These are phyloP conservation scores for Acronicta alni DNA, from an alignment of 2,888 invertebrate species.

Conservation along the genomic window DNA sequence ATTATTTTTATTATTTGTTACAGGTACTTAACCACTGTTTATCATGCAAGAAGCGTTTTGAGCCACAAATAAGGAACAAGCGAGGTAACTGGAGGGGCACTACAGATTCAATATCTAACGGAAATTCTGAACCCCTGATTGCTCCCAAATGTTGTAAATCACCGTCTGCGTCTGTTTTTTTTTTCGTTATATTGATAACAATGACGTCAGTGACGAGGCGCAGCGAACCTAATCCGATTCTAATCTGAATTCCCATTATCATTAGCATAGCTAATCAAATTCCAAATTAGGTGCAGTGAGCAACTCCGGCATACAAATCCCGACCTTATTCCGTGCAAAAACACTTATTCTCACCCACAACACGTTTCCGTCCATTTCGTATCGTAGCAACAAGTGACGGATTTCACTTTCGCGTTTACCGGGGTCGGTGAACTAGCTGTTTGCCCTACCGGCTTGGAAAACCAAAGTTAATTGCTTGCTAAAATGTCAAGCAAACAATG, in stretches of 20 bases:
- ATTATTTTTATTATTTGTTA: slow-evolving; percentile 63
- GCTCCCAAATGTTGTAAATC: too few relatives aligned
- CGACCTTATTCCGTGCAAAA: slow-evolving; percentile 57
- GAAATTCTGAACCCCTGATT: too few relatives aligned
- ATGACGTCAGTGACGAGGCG: slow-evolving; percentile 24
- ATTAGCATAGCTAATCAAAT: slow-evolving; percentile 59
- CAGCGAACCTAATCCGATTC: slow-evolving; percentile 31
- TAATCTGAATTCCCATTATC: slow-evolving; percentile 45
- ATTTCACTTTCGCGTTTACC: slow-evolving; percentile 79
- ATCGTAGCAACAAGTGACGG: slow-evolving; percentile 79
- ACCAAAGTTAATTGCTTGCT: slow-evolving; percentile 58
- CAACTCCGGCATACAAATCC: slow-evolving; percentile 59
- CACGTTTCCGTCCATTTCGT: slow-evolving; percentile 70
- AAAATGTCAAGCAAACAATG: slow-evolving; percentile 46
- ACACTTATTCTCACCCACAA: slow-evolving; percentile 62
- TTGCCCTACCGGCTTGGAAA: slow-evolving; percentile 64
- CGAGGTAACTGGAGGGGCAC: slow-evolving; percentile 6
- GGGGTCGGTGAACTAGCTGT: slow-evolving; percentile 70
- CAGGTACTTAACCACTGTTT: slow-evolving; percentile 59
- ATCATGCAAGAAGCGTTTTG: background rate
- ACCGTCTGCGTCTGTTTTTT: too few relatives aligned
- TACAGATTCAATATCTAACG: too few relatives aligned
- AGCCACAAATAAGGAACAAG: slow-evolving; percentile 15
- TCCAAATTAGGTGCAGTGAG: slow-evolving; percentile 38
- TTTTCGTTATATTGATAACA: slow-evolving; percentile 18